A percentile compares a stretch with the other conserved stretches of the same genome.
These are phyloP conservation scores for Pygoscelis antarcticus DNA, from an alignment of 2,113 vertebrate species.

Conservation along the genomic window DNA sequence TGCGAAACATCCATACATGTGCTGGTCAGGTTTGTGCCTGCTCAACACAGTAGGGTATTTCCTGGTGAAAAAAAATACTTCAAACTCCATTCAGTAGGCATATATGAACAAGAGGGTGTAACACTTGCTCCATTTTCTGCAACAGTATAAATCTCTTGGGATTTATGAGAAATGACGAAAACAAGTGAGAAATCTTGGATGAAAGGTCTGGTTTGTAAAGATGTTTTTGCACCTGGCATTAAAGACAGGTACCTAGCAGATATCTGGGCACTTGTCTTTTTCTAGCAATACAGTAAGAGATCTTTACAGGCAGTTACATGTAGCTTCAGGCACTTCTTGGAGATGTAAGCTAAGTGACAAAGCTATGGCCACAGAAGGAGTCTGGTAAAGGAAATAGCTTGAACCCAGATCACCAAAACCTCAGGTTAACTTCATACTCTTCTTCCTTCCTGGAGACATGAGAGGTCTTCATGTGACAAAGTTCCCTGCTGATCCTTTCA, in stretches of 20 bases:
- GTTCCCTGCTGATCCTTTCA: background rate
- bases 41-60: background rate
- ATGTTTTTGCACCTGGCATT: background rate
- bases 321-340: background rate
- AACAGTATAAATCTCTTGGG: background rate
- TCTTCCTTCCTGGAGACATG: background rate
- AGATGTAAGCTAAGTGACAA: background rate
- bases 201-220: background rate
- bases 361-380: background rate
- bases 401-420: background rate
- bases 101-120: background rate
- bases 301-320: background rate
- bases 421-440: background rate
- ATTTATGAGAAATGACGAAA: background rate
- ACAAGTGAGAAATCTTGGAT: background rate
- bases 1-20: background rate
- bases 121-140: background rate
- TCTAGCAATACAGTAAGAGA: background rate
- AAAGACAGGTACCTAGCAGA: background rate
- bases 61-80: background rate
- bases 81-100: background rate
- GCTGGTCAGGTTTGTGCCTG: slow-evolving; percentile 39
- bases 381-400: background rate
- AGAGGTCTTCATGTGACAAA: background rate
- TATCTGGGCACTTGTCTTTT: background rate